These are phyloP conservation scores for Eustalomyia histrio DNA, from an alignment of 2,888 invertebrate genomes.

Conservation along the genomic window DNA sequence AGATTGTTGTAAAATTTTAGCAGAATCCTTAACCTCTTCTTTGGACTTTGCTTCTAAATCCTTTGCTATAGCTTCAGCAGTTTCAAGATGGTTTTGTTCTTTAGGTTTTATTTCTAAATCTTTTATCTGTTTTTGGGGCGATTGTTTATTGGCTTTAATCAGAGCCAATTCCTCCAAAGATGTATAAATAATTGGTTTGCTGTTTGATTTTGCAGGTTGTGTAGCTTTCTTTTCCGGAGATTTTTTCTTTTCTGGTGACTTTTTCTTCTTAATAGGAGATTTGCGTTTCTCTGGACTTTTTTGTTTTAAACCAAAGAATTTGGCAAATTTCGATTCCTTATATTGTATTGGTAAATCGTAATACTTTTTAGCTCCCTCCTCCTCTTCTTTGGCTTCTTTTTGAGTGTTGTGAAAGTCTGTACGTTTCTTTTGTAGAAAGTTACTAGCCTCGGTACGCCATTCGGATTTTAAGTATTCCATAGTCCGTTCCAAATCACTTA, in stretches of 20 bases:
- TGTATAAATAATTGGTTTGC: constrained; percentile 59
- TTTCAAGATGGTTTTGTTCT: background rate
- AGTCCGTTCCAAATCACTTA: constrained; percentile 77
- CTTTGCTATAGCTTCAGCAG: background rate
- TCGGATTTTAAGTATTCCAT: constrained; percentile 78
- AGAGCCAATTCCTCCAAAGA: constrained; percentile 72
- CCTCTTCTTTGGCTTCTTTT: constrained; percentile 65
- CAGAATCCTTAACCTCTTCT: background rate
- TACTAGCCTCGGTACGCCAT: constrained; percentile 77
- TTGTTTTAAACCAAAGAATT: constrained; percentile 75
- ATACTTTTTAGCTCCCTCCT: constrained; percentile 62
- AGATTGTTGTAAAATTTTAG: background rate
- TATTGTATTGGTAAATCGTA: constrained; percentile 72
- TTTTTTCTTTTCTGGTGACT: constrained; percentile 71
- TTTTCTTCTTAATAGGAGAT: constrained; percentile 67
- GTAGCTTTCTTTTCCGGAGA: constrained; percentile 55
- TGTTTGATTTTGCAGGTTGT: constrained; percentile 1
- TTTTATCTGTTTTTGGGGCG: constrained; percentile 5
- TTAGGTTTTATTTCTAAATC: background rate
- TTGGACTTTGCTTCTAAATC: background rate
- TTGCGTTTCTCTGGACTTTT: constrained; percentile 67
- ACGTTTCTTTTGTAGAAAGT: constrained; percentile 77
- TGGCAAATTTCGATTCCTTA: constrained; percentile 75
- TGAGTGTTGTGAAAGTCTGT: constrained; percentile 73
- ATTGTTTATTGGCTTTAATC: constrained; percentile 49